Evolutionary conservation across 2,888 invertebrate genomes (phyloP), one percentile per base, ranked within the genome.

Genomic region (Tetragnatha montana): DNA sequence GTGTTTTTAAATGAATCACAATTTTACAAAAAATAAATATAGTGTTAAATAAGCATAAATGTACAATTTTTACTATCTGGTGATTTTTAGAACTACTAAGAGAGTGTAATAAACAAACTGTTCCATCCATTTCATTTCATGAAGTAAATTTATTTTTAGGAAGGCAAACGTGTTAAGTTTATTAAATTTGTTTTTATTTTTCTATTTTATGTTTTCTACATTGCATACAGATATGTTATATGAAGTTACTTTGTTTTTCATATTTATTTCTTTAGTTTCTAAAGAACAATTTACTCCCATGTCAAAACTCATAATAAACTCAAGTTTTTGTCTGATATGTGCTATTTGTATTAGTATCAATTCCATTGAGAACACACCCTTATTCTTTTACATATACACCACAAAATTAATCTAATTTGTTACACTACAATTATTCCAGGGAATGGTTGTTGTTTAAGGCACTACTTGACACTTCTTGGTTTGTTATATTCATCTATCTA

Each of bases 221-320:
- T 60, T 60, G 60, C 60, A 60, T 60, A 60, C 60, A 60, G 10
- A 60, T 60, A 60, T 60, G 60, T 60, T 60, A 60, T 60, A 12
- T 60, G 60, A 60, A 60, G 60, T 60, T 60, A 60, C 60, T 60
- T 60, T 60, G 60, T 60, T 81, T 70, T 81, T 47, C 49, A 68
- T 68, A 81, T 81, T 70, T 81, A 75, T 75, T 81, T 81, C 17
- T 81, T 70, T 70, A 70, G 47, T 70, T 81, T 47, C 6, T 50
- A 70, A 47, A 70, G 22, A 70, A 60, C 60, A 60, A 60, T 69
- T 78, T 70, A n/a, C 47, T 75, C 75, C 47, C 60, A 60, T 60
- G 60, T 60, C 60, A 60, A 60, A 60, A 60, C 60, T 69, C 80
- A 80, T 80, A 60, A 80, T 80, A 80, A 80, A 80, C 69, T 68